Evolutionary conservation across 2,113 vertebrate genomes (phyloP), one percentile per base, ranked within the genome.

Genomic region (Gallinago media): DNA sequence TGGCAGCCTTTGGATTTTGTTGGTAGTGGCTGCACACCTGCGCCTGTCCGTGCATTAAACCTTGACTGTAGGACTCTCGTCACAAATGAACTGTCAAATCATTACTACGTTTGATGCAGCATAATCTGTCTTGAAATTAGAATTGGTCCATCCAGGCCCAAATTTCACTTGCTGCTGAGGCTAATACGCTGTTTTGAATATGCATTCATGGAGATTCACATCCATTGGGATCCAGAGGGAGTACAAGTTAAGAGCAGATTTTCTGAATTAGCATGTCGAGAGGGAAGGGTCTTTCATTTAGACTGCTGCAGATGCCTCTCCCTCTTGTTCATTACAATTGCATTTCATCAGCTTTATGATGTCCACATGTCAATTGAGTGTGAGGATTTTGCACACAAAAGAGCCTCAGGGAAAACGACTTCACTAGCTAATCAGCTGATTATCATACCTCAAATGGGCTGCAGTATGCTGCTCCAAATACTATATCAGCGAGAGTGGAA

Each of bases 281-380:
- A 99, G 98, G 99, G 98, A 99, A 99, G 99, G 99, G 99, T 98
- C 99, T 99, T 99, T 98, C 98, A 98, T 99, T 99, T 99, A 98
- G 98, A 98, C 96, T 98, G 98, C 98, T 99, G 98, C 99, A 99
- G 99, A 99, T 99, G 99, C 99, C 98, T 98, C 98, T 99, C 98
- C 99, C 99, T 99, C 99, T 99, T 99, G 99, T 99, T 99, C 99
- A 99, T 99, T 99, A 99, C 99, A 99, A 99, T 99, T 99, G 99
- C 99, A 99, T 99, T 99, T 99, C 99, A 99, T 99, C 99, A 99
- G 99, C 99, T 99, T 99, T 99, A 99, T 99, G 99, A 99, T 99
- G 99, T 99, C 99, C 99, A 99, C 99, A 99, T 99, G 99, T 99
- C 99, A 99, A 99, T 99, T 99, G 99, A 99, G 98, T 98, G 99